Percentiles rank a stretch among this genome's conserved stretches.
phyloP scores from a whole-genome alignment of 2,113 vertebrate genomes.

The Oreochromis tanganicae region DNA sequence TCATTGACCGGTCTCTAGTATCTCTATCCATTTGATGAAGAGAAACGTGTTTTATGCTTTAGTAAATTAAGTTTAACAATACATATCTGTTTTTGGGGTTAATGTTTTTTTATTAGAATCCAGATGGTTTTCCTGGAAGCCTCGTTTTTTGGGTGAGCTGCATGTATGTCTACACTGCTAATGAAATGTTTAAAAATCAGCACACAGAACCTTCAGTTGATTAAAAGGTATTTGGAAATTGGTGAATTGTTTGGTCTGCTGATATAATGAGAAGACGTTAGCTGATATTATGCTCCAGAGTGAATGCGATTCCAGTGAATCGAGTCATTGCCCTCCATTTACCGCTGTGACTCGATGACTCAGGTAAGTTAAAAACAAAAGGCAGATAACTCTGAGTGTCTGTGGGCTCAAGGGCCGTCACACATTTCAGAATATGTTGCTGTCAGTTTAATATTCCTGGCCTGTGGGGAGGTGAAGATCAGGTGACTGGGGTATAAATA shows the following conservation, averaged over 20 bases:
- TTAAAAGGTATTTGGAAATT: not conserved
- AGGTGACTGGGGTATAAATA: conserved; percentile 65
- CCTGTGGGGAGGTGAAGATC: conserved; percentile 38
- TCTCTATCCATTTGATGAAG: not conserved
- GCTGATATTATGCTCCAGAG: not conserved
- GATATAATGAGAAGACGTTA: not conserved
- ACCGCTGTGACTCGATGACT: not conserved
- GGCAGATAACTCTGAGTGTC: not conserved
- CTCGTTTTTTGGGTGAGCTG: not conserved
- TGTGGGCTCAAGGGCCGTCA: conserved; percentile 14
- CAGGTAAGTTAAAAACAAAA: conserved; percentile 34
- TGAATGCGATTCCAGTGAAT: not conserved
- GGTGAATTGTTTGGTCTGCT: not conserved
- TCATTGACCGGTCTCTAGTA: not conserved
- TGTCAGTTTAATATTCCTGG: conserved; percentile 62
- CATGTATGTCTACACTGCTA: not conserved
- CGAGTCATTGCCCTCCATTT: not conserved
- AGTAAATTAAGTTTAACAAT: not conserved
- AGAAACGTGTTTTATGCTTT: not conserved
- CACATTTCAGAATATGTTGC: conserved; percentile 66
- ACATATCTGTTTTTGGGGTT: not conserved
- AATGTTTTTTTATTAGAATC: not conserved
- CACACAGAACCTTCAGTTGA: not conserved
- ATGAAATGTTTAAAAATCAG: not conserved
- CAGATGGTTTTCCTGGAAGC: not conserved